Conservation (phyloP, 30 jellyfish, hydroid and myxozoan species). For the Chironex yamaguchii region DNA sequence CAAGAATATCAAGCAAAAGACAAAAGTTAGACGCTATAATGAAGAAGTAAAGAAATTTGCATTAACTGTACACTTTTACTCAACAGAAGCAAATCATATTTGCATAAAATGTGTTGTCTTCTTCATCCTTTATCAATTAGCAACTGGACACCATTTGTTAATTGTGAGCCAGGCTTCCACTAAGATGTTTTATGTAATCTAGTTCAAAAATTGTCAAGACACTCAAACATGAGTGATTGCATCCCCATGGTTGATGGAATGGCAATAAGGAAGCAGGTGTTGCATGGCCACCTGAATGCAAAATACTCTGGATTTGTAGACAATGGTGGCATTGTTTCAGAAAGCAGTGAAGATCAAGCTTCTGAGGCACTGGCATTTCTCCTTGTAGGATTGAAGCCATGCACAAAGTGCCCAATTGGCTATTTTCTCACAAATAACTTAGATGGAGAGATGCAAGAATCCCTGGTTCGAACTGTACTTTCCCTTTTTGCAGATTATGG, state of each 20-base stretch:
- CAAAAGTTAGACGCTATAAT: slow-evolving; percentile 5
- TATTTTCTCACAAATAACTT: slow-evolving; percentile 21
- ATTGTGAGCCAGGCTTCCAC: slow-evolving; percentile 58
- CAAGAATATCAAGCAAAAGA: not conserved
- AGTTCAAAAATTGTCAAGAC: not conserved
- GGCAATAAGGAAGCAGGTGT: slow-evolving; percentile 46
- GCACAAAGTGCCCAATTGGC: slow-evolving; percentile 34
- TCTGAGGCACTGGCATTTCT: slow-evolving; percentile 38
- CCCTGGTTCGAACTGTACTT: slow-evolving; percentile 8
- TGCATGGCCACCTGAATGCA: not conserved
- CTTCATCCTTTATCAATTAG: slow-evolving; percentile 43
- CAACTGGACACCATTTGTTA: slow-evolving; percentile 39
- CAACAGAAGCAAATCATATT: slow-evolving; percentile 4
- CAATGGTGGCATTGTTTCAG: slow-evolving; percentile 9
- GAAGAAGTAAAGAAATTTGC: slow-evolving; percentile 36
- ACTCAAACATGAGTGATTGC: slow-evolving; percentile 6
- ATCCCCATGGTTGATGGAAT: slow-evolving; percentile 28
- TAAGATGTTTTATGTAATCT: slow-evolving; percentile 14
- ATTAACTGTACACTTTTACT: slow-evolving; percentile 32
- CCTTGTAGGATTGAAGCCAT: slow-evolving; percentile 4
- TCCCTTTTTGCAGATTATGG: slow-evolving; percentile 50
- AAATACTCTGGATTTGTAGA: slow-evolving; percentile 58
- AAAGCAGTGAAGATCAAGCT: slow-evolving; percentile 19
- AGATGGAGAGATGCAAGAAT: slow-evolving; percentile 16
- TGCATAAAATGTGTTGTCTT: slow-evolving; percentile 14